Conservation (phyloP, 2,797 vertebrate genomes). For the Lepidocolaptes lacrymiger region DNA sequence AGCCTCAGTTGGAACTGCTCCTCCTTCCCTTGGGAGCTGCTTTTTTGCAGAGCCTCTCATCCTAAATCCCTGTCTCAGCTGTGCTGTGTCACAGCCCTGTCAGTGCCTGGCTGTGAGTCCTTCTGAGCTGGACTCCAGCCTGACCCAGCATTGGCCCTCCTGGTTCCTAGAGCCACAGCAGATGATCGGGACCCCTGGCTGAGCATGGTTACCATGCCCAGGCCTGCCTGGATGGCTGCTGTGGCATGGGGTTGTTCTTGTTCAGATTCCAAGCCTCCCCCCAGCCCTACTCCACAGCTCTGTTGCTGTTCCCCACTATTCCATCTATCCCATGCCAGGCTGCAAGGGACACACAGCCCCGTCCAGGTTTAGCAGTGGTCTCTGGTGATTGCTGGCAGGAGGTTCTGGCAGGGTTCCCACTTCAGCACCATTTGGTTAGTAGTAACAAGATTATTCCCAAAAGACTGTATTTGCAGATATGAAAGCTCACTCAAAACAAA, state of each 20-base stretch:
- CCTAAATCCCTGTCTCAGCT: neutral
- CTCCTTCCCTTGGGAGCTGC: neutral
- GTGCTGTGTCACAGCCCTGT: neutral
- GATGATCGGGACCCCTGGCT: neutral
- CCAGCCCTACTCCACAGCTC: neutral
- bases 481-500: neutral
- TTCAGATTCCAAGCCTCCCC: neutral
- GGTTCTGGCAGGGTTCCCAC: neutral
- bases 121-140: neutral
- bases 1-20: neutral
- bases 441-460: neutral
- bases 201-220: neutral
- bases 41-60: neutral
- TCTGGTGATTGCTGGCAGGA: neutral
- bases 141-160: neutral
- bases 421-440: accelerated
- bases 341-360: neutral
- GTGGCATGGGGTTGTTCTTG: accelerated
- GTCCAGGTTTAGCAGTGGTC: neutral
- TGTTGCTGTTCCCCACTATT: accelerated
- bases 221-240: neutral
- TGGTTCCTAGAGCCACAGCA: neutral
- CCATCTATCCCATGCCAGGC: accelerated
- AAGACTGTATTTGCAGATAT: neutral
- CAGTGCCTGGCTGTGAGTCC: neutral